Base-by-base conservation (phyloP, 2,888 invertebrate genomes). In the Agriotes lineatus region DNA sequence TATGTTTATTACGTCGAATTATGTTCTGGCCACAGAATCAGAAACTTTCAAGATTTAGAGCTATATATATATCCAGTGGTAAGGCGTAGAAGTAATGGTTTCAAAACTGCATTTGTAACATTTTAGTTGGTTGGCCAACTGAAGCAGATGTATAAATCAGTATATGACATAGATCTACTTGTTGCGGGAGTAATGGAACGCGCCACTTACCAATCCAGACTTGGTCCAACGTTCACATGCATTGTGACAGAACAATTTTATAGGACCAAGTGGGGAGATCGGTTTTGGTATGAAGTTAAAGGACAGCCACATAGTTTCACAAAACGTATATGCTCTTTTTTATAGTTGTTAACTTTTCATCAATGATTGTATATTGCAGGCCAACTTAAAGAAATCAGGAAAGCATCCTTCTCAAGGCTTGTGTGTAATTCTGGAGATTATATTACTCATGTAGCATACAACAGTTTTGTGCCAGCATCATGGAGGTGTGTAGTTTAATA, bases 101-200 rank as follows among this genome's bases (percentile, higher is more conserved):
- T 25, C 4, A 25, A 7, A 25, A 7, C 25, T 25, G 3, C 3
- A 25, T 25, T 7, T 25, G 25, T 25, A 25, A 5, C 7, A 2
- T 71, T 78, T 2, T 77, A 88, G 88, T 84, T 86, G n/a, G 86
- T 87, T 0, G 81, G 83, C 50, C 83, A 85, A 1, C 80, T 90
- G 0, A 79, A 86, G 0, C 79, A 83, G 1, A 85, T 90, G 0
- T 92, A 92, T 80, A 81, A 81, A 1, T 84, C 84, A 33, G 88
- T 91, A 0, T 89, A 92, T 50, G 94, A 94, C 79, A 88, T 94
- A 44, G 94, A 94, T 80, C 84, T 94, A 1, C 93, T 91, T 86
- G 85, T 91, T 12, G 94, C 92, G 1, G 93, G 91, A 0, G 84
- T 93, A 1, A 84, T 92, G 0, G 94, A 94, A 78, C 83, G 84